Percentiles rank a stretch among this genome's conserved stretches.
These are phyloP conservation scores for Dicentrarchus labrax DNA, from an alignment of 2,113 vertebrate genomes.

Conservation along the genomic window DNA sequence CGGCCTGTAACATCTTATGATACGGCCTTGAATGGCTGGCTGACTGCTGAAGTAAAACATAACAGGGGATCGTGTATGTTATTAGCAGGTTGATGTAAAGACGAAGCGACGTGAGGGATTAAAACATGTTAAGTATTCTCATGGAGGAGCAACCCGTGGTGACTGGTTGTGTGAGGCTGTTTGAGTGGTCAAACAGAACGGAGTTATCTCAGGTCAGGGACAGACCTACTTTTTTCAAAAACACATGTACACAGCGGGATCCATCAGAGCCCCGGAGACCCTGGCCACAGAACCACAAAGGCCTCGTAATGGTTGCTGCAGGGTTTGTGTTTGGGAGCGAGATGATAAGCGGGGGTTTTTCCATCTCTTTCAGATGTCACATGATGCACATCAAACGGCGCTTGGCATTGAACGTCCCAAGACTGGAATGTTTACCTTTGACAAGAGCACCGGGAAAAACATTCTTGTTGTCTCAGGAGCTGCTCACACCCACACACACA, in stretches of 20 bases:
- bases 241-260: conserved; percentile 39
- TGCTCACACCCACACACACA: conserved; percentile 30
- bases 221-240: conserved; percentile 61
- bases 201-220: conserved; percentile 73
- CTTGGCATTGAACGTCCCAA: conserved; percentile 73
- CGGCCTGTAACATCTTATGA: neutral
- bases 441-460: conserved; percentile 64
- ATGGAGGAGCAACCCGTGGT: conserved; percentile 31
- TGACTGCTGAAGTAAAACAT: conserved; percentile 9
- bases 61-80: conserved; percentile 20
- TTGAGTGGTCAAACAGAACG: conserved; percentile 31
- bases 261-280: neutral
- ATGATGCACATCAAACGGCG: conserved; percentile 73
- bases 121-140: conserved; percentile 41
- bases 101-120: conserved; percentile 49
- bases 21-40: conserved; percentile 9
- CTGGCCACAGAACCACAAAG: conserved; percentile 24
- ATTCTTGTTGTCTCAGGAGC: conserved; percentile 59
- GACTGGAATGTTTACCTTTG: conserved; percentile 79
- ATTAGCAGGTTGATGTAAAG: conserved; percentile 61
- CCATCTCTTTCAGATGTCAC: conserved; percentile 70
- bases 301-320: conserved; percentile 3
- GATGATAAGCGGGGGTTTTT: conserved; percentile 36
- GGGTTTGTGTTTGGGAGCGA: conserved; percentile 42
- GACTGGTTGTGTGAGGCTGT: neutral